These are phyloP conservation scores for Coenonympha arcania DNA, from an alignment of 2,888 invertebrate species.

Conservation along the genomic window DNA sequence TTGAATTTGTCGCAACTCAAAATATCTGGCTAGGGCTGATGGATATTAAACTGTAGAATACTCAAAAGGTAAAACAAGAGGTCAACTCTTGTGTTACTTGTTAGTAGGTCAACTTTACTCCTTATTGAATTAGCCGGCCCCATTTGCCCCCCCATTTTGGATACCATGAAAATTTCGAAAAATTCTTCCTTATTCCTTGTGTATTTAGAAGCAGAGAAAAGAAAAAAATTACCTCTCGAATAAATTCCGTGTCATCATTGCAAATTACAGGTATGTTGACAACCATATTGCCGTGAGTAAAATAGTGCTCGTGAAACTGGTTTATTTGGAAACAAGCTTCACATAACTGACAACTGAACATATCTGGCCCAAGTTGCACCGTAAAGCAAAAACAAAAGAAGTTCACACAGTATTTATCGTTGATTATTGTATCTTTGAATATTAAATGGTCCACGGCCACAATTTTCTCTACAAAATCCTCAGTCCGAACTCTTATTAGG, in stretches of 20 bases:
- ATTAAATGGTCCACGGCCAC: constrained; percentile 15
- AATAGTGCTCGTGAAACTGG: constrained; percentile 24
- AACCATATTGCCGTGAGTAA: constrained; percentile 16
- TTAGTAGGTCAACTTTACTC: too few relatives aligned
- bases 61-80: too few relatives aligned
- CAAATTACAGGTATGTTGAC: constrained; percentile 27
- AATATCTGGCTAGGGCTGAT: too few relatives aligned
- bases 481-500: constrained; percentile 8
- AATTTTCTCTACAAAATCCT: constrained; percentile 22
- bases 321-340: constrained; percentile 9
- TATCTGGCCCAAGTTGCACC: background rate
- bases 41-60: too few relatives aligned
- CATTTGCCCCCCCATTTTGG: too few relatives aligned
- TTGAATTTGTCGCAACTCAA: too few relatives aligned
- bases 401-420: constrained; percentile 35
- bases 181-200: too few relatives aligned
- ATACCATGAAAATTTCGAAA: too few relatives aligned
- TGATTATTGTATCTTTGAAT: constrained; percentile 32
- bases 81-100: too few relatives aligned
- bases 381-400: constrained; percentile 28
- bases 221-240: constrained; percentile 44
- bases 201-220: too few relatives aligned
- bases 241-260: constrained; percentile 37
- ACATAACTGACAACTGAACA: constrained; percentile 31
- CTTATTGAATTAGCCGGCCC: too few relatives aligned